A percentile compares a stretch with the other conserved stretches of the same genome.
These are phyloP conservation scores for Oikopleura dioica DNA, from an alignment of 23 tunicate species.

Conservation along the genomic window DNA sequence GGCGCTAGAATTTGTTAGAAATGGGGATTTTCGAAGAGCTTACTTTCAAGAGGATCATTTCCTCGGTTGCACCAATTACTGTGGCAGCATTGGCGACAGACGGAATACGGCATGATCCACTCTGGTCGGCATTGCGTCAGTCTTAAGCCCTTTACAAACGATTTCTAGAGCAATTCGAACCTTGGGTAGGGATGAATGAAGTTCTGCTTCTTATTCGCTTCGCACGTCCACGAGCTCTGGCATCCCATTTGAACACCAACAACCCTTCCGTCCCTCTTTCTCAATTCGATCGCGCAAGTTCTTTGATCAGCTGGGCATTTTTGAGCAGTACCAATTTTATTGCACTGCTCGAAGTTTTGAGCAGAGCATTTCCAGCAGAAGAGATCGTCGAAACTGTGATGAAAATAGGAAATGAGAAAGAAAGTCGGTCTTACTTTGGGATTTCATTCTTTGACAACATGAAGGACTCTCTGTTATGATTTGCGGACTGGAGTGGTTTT, in stretches of 20 bases:
- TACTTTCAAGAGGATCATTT: too few species aligned
- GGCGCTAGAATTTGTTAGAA: too few species aligned
- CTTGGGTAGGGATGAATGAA: not conserved
- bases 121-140: constrained; percentile 12
- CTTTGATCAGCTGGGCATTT: not conserved
- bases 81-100: constrained; percentile 9
- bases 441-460: too few species aligned
- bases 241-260: not conserved
- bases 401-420: too few species aligned
- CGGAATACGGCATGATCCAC: not conserved
- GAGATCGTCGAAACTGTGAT: too few species aligned
- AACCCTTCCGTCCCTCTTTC: not conserved
- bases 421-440: too few species aligned
- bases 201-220: not conserved
- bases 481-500: not conserved
- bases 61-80: not conserved
- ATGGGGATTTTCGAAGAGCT: too few species aligned
- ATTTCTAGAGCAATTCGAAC: too few species aligned
- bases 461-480: too few species aligned
- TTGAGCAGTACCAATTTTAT: not conserved
- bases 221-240: not conserved
- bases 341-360: not conserved
- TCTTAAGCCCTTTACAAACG: too few species aligned
- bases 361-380: not conserved
- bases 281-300: not conserved